These are phyloP conservation scores for Pangasius macronema DNA, from an alignment of 2,797 vertebrate genomes.

Conservation along the genomic window DNA sequence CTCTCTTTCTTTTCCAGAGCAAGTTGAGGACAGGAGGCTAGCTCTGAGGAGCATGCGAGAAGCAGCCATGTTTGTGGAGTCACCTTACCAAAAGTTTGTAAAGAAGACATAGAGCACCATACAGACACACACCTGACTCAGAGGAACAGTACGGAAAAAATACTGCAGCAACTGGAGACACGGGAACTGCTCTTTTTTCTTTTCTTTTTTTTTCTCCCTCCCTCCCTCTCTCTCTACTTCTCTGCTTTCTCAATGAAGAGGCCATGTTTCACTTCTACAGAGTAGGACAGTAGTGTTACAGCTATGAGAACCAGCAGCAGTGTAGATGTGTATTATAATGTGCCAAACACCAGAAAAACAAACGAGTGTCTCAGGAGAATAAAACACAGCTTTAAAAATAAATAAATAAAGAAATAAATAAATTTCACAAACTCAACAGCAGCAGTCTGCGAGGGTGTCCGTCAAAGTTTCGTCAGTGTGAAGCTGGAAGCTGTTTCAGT, in stretches of 20 bases:
- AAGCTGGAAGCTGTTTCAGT: neutral
- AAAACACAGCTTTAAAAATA: neutral
- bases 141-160: conserved; percentile 57
- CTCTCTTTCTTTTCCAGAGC: conserved; percentile 64
- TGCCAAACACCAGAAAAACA: neutral
- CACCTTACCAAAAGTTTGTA: conserved; percentile 60
- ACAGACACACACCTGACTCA: conserved; percentile 50
- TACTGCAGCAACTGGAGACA: conserved; percentile 55
- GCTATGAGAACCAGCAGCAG: neutral
- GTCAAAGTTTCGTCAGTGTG: neutral
- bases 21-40: conserved; percentile 76
- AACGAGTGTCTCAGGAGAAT: conserved; percentile 15
- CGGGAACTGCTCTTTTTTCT: conserved; percentile 15
- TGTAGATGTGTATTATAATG: neutral
- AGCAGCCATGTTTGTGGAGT: conserved; percentile 61
- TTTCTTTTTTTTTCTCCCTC: neutral
- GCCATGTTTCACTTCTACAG: neutral
- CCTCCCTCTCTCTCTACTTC: neutral
- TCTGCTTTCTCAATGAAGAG: neutral
- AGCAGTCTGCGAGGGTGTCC: neutral
- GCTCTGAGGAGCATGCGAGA: conserved; percentile 39
- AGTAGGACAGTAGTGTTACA: conserved; percentile 8
- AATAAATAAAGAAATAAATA: neutral
- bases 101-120: conserved; percentile 58
- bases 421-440: neutral